These are phyloP conservation scores for Ladona fulva DNA, from an alignment of 1,140 invertebrate genomes.

Conservation along the genomic window DNA sequence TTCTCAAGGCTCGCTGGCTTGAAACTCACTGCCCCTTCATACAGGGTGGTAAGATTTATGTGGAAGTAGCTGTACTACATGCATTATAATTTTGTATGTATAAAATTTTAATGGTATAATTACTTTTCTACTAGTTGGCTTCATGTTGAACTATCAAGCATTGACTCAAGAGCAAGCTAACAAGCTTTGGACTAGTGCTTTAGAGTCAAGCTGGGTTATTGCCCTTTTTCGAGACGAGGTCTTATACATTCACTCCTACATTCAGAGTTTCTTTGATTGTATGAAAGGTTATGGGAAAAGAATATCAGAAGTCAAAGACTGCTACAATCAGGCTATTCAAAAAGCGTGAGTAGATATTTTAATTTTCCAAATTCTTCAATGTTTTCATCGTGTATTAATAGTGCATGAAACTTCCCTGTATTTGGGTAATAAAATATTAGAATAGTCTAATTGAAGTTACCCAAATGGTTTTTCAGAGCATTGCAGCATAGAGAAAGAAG, in stretches of 20 bases:
- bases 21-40: no score
- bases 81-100: no score
- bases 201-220: slow-evolving; percentile 90
- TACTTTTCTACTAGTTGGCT: slow-evolving; percentile 56
- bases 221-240: slow-evolving; percentile 96
- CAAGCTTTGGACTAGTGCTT: slow-evolving; percentile 82
- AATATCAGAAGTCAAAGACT: slow-evolving; percentile 90
- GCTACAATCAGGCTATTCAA: slow-evolving; percentile 79
- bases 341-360: slow-evolving; percentile 51
- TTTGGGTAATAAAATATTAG: not conserved
- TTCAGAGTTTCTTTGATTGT: slow-evolving; percentile 87
- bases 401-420: not conserved
- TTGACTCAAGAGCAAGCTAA: slow-evolving; percentile 68
- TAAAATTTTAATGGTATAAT: not conserved
- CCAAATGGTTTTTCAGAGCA: slow-evolving; percentile 38
- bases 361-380: not conserved
- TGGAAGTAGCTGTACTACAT: no score
- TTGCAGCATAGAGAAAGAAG: slow-evolving; percentile 87
- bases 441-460: slow-evolving; percentile 18
- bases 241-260: slow-evolving; percentile 88
- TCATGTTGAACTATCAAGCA: slow-evolving; percentile 80
- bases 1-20: no score
- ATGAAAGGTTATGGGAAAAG: slow-evolving; percentile 92
- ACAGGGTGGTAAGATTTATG: no score
- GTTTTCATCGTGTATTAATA: not conserved